phyloP scores from a whole-genome alignment of 2,888 invertebrate genomes.

The Heliconius charithonia region DNA sequence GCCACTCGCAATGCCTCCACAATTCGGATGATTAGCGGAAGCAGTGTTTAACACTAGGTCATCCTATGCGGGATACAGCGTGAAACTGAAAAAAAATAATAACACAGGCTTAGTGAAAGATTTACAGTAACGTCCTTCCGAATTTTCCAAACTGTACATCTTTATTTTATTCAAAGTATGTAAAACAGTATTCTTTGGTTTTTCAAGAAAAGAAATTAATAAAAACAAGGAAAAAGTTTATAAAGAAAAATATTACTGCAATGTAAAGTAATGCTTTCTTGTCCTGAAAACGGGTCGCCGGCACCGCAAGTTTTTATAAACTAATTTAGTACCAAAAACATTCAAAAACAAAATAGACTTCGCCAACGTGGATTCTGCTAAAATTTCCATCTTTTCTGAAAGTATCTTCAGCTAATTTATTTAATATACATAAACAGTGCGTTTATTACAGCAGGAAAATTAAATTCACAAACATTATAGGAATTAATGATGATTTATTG shows the following conservation, averaged over 20 bases:
- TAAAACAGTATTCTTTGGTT: constrained; percentile 63
- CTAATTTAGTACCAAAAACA: constrained; percentile 45
- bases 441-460: too few relatives aligned
- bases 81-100: neutral
- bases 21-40: too few relatives aligned
- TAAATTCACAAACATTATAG: too few relatives aligned
- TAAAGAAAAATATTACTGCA: constrained; percentile 79
- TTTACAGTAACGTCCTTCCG: neutral
- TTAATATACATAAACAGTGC: constrained; percentile 1
- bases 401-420: constrained; percentile 20
- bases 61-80: too few relatives aligned
- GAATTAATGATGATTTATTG: too few relatives aligned
- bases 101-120: neutral
- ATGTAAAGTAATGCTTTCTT: constrained; percentile 70
- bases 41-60: too few relatives aligned
- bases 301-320: constrained; percentile 47
- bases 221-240: constrained; percentile 71
- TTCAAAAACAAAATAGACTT: constrained; percentile 37
- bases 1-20: too few relatives aligned
- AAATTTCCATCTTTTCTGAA: constrained; percentile 26
- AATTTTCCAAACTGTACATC: constrained; percentile 39
- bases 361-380: constrained; percentile 23
- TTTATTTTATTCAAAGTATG: constrained; percentile 51
- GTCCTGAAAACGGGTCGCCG: constrained; percentile 53
- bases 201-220: constrained; percentile 70